phyloP scores from a whole-genome alignment of 1,140 invertebrate species.

The Triops longicaudatus region DNA sequence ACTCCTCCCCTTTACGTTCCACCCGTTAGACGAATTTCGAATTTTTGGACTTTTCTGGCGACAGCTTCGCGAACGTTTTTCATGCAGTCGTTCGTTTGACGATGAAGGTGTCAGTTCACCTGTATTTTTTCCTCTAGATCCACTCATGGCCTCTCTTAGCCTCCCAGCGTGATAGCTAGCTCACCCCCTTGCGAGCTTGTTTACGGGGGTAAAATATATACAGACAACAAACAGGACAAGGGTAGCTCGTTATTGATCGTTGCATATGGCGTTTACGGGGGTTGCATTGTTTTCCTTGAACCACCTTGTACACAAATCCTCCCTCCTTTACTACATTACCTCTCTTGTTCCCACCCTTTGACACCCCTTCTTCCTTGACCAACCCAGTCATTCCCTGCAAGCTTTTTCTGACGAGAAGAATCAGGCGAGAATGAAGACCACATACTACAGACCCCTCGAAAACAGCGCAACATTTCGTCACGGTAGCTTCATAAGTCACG shows the following conservation, averaged over 20 bases:
- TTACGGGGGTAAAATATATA: conserved; percentile 1
- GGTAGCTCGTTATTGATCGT: conserved; percentile 14
- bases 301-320: conserved; percentile 1
- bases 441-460: not conserved
- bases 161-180: not conserved
- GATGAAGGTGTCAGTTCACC: too few relatives aligned
- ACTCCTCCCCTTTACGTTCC: not conserved
- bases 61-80: too few relatives aligned
- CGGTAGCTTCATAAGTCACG: not conserved
- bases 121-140: too few relatives aligned
- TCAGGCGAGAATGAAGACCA: not conserved
- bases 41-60: not conserved
- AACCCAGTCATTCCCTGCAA: not conserved
- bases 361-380: not conserved
- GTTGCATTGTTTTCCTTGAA: conserved; percentile 10
- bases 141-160: not conserved
- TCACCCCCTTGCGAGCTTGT: not conserved
- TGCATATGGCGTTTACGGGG: not conserved
- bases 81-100: too few relatives aligned
- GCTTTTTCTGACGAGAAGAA: not conserved
- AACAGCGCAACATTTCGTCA: not conserved
- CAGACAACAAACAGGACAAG: not conserved
- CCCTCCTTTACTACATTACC: not conserved
- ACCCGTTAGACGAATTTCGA: not conserved
- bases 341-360: too few relatives aligned